phyloP scores from a whole-genome alignment of 2,113 vertebrate genomes.

The Gobio gobio region DNA sequence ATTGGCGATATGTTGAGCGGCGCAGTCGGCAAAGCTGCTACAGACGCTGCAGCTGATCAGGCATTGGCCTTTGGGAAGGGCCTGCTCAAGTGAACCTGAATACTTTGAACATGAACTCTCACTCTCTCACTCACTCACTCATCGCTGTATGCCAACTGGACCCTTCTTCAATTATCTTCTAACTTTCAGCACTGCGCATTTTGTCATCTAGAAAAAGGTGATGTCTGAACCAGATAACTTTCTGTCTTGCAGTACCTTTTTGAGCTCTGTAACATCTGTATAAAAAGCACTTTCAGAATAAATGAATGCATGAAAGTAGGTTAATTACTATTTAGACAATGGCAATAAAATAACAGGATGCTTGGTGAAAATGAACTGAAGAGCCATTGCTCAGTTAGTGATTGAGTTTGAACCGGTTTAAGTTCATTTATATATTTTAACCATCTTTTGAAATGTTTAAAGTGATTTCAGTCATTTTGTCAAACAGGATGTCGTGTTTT shows the following conservation, averaged over 20 bases:
- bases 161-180: no score
- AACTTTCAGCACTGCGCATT: neutral
- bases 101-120: neutral
- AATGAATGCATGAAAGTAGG: no score
- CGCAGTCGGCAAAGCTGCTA: slow-evolving; percentile 8
- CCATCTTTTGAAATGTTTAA: neutral
- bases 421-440: no score
- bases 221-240: neutral
- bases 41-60: slow-evolving; percentile 11
- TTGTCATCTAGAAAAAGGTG: neutral
- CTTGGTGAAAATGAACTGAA: neutral
- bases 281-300: neutral
- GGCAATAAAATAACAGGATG: neutral
- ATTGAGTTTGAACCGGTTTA: neutral
- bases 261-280: neutral
- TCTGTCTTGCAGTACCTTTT: neutral
- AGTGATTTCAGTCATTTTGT: neutral
- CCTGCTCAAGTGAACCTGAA: slow-evolving; percentile 7
- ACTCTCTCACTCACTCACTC: no score
- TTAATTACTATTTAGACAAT: neutral
- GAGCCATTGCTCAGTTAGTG: neutral
- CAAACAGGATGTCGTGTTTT: neutral
- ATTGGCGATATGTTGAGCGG: neutral
- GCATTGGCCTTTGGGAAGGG: slow-evolving; percentile 26
- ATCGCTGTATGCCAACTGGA: neutral